phyloP scores from a whole-genome alignment of 2,888 invertebrate species.

The Agrenia bidenticulata region DNA sequence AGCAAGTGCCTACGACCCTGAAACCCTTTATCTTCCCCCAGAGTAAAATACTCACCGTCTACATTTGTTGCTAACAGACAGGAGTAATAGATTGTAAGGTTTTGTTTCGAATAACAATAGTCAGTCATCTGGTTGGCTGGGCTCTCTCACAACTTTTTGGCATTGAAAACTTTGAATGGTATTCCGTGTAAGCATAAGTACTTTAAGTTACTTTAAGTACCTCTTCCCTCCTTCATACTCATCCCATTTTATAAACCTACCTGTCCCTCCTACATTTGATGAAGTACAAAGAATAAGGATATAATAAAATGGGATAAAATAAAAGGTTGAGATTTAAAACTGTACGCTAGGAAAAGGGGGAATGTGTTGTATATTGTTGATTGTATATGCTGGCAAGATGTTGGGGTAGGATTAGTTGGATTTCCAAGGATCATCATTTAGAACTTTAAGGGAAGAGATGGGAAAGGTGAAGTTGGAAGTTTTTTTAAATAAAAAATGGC shows the following conservation, averaged over 20 bases:
- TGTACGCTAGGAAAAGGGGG: background rate
- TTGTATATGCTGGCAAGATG: background rate
- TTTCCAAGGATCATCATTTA: too few relatives aligned
- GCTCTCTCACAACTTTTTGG: background rate
- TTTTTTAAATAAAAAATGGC: conserved; percentile 5
- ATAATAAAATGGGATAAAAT: background rate
- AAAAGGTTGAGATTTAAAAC: conserved; percentile 5
- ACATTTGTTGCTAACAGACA: too few relatives aligned
- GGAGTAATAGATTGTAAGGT: conserved; percentile 4
- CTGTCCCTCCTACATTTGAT: background rate
- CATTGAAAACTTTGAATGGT: too few relatives aligned
- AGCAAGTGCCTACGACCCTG: too few relatives aligned
- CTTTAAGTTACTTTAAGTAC: too few relatives aligned
- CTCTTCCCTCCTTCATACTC: too few relatives aligned
- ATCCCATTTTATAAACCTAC: too few relatives aligned
- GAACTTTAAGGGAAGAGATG: background rate
- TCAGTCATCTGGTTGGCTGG: conserved; percentile 18
- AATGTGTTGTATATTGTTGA: too few relatives aligned
- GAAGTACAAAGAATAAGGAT: background rate
- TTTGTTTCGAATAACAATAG: conserved; percentile 12
- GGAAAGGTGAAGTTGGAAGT: conserved; percentile 6
- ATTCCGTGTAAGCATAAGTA: too few relatives aligned
- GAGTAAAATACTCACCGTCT: too few relatives aligned
- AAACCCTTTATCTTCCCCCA: too few relatives aligned
- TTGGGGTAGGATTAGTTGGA: conserved; percentile 12